A percentile compares a stretch with the other conserved stretches of the same genome.
phyloP scores from a whole-genome alignment of 2,797 vertebrate species.

The Apogon hyalosoma region DNA sequence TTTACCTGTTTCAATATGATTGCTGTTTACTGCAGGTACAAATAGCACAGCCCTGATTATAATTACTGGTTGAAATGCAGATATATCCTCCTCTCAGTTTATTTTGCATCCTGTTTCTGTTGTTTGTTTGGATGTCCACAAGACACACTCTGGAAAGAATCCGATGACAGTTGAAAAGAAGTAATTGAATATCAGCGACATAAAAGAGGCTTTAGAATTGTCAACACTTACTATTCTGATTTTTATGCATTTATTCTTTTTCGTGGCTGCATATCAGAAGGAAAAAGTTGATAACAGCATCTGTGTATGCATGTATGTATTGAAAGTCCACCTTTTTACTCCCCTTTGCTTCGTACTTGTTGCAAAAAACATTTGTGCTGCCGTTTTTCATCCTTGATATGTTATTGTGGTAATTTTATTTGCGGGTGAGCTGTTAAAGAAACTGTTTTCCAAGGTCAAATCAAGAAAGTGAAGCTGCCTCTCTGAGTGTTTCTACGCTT shows the following conservation, averaged over 20 bases:
- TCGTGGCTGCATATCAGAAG: no score
- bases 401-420: neutral
- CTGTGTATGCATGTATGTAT: no score
- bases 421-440: neutral
- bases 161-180: neutral
- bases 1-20: constrained; percentile 53
- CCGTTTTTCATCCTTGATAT: no score
- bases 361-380: no score
- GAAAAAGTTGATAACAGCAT: no score
- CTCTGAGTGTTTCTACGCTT: neutral
- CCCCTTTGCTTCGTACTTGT: no score
- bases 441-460: neutral
- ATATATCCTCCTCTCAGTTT: constrained; percentile 16
- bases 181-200: neutral
- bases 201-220: neutral
- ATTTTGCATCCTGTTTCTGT: constrained; percentile 7
- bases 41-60: constrained; percentile 50
- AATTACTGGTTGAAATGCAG: constrained; percentile 50
- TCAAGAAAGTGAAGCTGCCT: neutral
- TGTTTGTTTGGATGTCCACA: neutral
- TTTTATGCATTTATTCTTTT: no score
- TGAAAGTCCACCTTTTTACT: no score
- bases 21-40: constrained; percentile 44
- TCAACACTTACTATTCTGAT: neutral
- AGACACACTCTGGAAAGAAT: neutral